Evolutionary conservation across 2,888 invertebrate genomes (phyloP).

Genomic region (Orchesella flavescens): DNA sequence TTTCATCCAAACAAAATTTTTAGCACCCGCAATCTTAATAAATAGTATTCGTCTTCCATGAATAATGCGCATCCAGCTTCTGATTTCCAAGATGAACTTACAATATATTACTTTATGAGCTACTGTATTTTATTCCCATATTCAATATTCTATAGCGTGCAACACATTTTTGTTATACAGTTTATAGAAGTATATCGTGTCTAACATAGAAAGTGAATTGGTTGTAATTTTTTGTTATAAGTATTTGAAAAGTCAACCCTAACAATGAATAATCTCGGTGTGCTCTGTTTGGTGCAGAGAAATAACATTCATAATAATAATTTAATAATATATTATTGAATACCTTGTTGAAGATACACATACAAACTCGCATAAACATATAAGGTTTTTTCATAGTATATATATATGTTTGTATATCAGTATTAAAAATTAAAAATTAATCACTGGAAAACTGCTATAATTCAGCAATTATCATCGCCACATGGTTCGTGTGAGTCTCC

Average conservation of each 20-base stretch:
- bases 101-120: no score
- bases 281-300: neutral
- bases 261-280: no score
- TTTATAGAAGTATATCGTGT: no score
- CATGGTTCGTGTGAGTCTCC: constrained; percentile 68
- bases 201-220: no score
- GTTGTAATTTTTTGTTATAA: no score
- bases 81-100: neutral
- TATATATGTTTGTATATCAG: neutral
- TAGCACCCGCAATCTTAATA: no score
- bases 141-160: no score
- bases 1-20: no score
- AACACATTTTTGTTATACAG: no score
- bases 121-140: no score
- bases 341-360: neutral
- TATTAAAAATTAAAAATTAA: constrained; percentile 1
- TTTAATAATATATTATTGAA: neutral
- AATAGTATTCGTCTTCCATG: neutral
- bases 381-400: neutral
- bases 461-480: constrained; percentile 63
- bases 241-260: no score
- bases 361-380: neutral
- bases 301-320: neutral
- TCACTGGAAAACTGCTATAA: neutral
- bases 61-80: neutral